Base-by-base conservation (phyloP, 2,888 invertebrate genomes). In the Gonocerus acuteangulatus region DNA sequence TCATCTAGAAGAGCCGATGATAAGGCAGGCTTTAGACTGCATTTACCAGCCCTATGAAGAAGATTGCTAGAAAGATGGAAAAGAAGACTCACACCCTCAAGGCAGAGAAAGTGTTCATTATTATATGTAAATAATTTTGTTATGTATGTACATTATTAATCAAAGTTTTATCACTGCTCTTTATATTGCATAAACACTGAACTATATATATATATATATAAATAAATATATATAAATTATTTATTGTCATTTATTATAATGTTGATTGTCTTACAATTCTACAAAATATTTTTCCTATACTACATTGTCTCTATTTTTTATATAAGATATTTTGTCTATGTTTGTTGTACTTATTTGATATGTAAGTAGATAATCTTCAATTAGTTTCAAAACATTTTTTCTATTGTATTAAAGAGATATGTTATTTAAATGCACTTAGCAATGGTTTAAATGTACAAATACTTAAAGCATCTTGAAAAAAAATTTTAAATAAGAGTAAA, bases 1-100 rank as follows among this genome's bases (percentile, higher is more conserved):
- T 27, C 9, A 27, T 39, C 19, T 19, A 15, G 45, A 45, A 18
- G 23, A 62, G 61, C 65, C 67, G 34, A 61, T 65, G 51, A 67
- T 67, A 51, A 63, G 61, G 56, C 64, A 67, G 60, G 67, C 66
- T 52, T 60, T 67, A 44, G 66, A 67, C 65, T 67, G 67, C 60
- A 66, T 67, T 48, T 67, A 67, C 63, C 67, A 66, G 58, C 66
- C 65, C 36, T 65, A 61, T 52, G 54, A 54, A 54, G 54, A 54
- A 54, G 39, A 34, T 54, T 54, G 36, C 39, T 54, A 39, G 21
- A 22, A 23, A 45, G 15, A 47, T 34, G 16, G 27, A 18, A 45
- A 23, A 47, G 56, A 51, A 51, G 54, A 42, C 54, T 49, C 39
- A 54, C n/a, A 36, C 22, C 54, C 54, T 39, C 21, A 39, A 22